Percentiles rank a stretch among this genome's conserved stretches.
Evolutionary conservation across 1,140 invertebrate genomes (phyloP).

Genomic region (Gryllus bimaculatus): DNA sequence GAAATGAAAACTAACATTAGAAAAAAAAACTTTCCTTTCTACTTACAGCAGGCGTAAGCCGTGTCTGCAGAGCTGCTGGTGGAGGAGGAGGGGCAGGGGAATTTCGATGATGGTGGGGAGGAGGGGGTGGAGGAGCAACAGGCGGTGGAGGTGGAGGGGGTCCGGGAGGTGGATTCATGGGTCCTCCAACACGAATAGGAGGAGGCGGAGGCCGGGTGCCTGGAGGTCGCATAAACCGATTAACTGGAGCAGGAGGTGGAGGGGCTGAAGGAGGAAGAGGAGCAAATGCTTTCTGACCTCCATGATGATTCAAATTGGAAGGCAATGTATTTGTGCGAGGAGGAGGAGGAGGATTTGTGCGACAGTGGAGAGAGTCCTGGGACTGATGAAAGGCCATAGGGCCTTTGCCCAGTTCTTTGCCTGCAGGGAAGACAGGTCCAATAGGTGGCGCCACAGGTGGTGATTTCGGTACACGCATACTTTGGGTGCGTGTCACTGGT

Average conservation of each 20-base stretch:
- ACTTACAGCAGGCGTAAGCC: conserved; percentile 14
- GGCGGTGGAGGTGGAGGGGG: conserved; percentile 24
- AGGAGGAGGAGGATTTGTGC: conserved; percentile 21
- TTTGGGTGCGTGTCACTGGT: conserved; percentile 42
- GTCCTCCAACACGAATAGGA: conserved; percentile 26
- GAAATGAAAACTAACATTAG: no score
- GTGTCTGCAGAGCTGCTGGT: conserved; percentile 17
- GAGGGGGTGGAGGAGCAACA: conserved; percentile 28
- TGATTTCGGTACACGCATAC: conserved; percentile 42
- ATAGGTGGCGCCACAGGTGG: conserved; percentile 33
- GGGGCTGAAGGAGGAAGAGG: conserved; percentile 37
- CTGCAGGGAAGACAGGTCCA: conserved; percentile 16
- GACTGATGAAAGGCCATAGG: conserved; percentile 39
- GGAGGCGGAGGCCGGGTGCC: conserved; percentile 33
- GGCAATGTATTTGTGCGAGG: conserved; percentile 22
- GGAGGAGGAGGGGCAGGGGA: conserved; percentile 31
- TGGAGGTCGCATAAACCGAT: conserved; percentile 26
- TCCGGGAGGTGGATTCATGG: conserved; percentile 30
- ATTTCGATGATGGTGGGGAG: conserved; percentile 30
- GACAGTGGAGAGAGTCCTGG: conserved; percentile 37
- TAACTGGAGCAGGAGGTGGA: conserved; percentile 20
- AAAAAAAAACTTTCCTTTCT: neutral
- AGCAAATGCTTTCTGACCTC: conserved; percentile 25
- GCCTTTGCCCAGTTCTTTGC: conserved; percentile 19
- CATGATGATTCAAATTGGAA: conserved; percentile 22